Conservation (phyloP, 1,140 invertebrate genomes). For the Micrasema minimum region DNA sequence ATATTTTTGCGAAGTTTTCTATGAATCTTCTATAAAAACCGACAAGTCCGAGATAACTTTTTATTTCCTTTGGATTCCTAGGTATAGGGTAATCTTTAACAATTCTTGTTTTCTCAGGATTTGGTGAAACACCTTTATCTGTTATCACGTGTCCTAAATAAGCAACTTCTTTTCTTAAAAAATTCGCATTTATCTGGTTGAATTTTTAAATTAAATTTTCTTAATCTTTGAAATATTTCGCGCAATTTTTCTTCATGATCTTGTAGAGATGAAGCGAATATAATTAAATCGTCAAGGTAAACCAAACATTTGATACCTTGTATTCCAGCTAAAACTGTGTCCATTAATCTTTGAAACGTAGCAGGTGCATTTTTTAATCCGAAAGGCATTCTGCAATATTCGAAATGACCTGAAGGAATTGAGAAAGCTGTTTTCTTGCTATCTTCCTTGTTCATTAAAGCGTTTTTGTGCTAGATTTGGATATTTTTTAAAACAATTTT, state of each 20-base stretch:
- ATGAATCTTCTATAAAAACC: constrained; percentile 29
- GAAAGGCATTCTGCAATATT: neutral
- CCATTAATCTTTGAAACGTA: neutral
- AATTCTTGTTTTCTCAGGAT: neutral
- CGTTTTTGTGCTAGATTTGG: neutral
- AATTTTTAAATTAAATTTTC: constrained; percentile 24
- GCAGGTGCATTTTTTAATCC: no score
- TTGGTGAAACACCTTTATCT: no score
- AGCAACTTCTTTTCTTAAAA: neutral
- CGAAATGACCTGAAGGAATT: no score
- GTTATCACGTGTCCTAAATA: no score
- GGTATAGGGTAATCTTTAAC: neutral
- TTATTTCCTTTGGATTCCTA: constrained; percentile 5
- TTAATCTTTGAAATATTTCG: constrained; percentile 25
- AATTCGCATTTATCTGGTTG: no score
- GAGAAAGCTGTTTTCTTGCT: no score
- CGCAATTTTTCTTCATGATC: neutral
- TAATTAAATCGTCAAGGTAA: no score
- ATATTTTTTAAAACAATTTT: constrained; percentile 2
- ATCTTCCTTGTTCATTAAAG: neutral
- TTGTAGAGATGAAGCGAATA: no score
- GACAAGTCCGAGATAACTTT: neutral
- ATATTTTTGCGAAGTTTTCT: constrained; percentile 31
- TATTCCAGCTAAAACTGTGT: neutral
- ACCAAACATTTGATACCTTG: no score